Evolutionary conservation across 2,888 invertebrate genomes (phyloP), one percentile per base, ranked within the genome.

Genomic region (Alviniconcha strummeri): DNA sequence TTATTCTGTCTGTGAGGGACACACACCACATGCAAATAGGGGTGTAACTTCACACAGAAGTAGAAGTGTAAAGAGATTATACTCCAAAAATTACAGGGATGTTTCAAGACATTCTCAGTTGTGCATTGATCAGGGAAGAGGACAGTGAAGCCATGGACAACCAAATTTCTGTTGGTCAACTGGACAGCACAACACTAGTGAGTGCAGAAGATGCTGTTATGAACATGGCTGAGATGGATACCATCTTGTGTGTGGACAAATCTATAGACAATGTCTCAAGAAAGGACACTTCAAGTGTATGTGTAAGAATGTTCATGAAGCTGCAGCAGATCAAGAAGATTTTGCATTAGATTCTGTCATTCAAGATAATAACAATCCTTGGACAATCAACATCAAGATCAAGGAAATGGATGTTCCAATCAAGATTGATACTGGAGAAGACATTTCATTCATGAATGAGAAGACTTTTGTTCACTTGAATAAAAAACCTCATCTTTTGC

Each of bases 351-450:
- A 75, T 15, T 15, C 75, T 15, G 75, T 75, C 54, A 75, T 54
- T 11, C 13, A 54, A 9, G 75, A 75, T 54, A 17, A 75, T 6
- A 54, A 55, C 4, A 17, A 55, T 17, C 11, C 54, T 11, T 75
- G 75, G 75, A 11, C 11, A 15, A 54, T 75, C 11, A 55, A 54
- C 5, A 13, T 75, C 9, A 52, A 15, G 5, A 75, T 75, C 36
- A 76, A 76, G 13, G n/a, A 55, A 4, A 75, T 54, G 13, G 15
- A 54, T 5, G 55, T 75, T 11, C 36, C 5, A 5, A 54, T 54
- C 75, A 75, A 75, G 55, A 75, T 54, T 54, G 55, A 75, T 55
- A 55, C 75, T 17, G 75, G 75, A 17, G 75, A 52, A 54, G 55
- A 75, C 54, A 15, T 75, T 5, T 75, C 5, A 11, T 54, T 75